Evolutionary conservation across 2,113 vertebrate species (phyloP).

Genomic region (Notarius lentiginosus): DNA sequence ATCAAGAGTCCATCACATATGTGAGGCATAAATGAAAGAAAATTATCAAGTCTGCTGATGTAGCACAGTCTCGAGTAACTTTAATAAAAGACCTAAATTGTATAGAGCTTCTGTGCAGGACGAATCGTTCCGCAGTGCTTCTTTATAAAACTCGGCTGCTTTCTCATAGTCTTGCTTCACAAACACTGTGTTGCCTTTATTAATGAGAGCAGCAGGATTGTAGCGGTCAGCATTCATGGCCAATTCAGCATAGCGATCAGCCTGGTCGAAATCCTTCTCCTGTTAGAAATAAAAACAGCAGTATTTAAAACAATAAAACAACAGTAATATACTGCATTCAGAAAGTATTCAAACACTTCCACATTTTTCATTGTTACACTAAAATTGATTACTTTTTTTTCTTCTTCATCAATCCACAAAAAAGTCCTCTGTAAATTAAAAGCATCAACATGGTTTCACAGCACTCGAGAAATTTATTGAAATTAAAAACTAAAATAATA

Average conservation of each 20-base stretch:
- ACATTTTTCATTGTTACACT: background rate
- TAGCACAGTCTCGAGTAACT: no score
- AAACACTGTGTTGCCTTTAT: slow-evolving; percentile 94
- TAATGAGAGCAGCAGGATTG: slow-evolving; percentile 90
- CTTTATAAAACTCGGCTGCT: slow-evolving; percentile 93
- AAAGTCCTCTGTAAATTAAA: background rate
- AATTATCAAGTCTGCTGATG: background rate
- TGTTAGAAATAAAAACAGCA: slow-evolving; percentile 53
- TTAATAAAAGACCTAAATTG: slow-evolving; percentile 82
- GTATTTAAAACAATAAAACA: background rate
- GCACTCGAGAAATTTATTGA: background rate
- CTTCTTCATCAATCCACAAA: background rate
- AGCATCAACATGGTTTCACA: background rate
- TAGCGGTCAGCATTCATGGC: slow-evolving; percentile 92
- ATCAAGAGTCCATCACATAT: background rate
- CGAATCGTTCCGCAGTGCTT: slow-evolving; percentile 93
- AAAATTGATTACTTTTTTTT: background rate
- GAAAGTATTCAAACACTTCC: background rate
- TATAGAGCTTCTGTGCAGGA: slow-evolving; percentile 96
- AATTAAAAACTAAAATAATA: background rate
- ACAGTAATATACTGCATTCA: background rate
- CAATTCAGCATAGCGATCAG: slow-evolving; percentile 89
- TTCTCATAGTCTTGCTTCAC: slow-evolving; percentile 87
- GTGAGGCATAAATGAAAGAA: background rate
- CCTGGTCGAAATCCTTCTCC: slow-evolving; percentile 91